phyloP scores from a whole-genome alignment of 2,888 invertebrate species.

The Cephus pygmeus region DNA sequence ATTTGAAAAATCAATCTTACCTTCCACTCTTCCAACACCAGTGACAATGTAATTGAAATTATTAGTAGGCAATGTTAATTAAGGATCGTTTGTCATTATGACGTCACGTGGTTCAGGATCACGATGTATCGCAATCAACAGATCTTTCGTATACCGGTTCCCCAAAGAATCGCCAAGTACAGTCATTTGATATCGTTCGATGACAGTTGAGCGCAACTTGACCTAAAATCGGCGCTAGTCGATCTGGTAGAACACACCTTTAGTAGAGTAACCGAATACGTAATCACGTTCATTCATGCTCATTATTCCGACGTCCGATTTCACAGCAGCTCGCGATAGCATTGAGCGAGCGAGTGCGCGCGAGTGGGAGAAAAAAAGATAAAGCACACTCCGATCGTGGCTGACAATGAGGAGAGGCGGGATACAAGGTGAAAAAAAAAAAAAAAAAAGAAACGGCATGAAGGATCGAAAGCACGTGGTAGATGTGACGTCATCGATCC shows the following conservation, averaged over 20 bases:
- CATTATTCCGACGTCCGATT: slow-evolving; percentile 1
- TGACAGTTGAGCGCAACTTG: not conserved
- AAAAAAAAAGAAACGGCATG: not conserved
- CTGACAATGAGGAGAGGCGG: not conserved
- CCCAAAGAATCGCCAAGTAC: not conserved
- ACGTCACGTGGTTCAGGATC: not conserved
- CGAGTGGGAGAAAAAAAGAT: not conserved
- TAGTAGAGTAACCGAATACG: slow-evolving; percentile 1
- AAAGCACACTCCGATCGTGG: not conserved
- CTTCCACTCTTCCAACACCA: not conserved
- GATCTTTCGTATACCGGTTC: not conserved
- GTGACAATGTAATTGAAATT: not conserved
- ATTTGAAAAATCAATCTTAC: not conserved
- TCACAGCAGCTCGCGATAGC: not conserved
- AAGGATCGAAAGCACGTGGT: not conserved
- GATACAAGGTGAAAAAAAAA: not conserved
- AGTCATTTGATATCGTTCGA: not conserved
- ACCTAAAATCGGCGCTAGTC: not conserved
- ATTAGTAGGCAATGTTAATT: not conserved
- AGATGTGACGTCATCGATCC: slow-evolving; percentile 3
- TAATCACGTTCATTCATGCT: slow-evolving; percentile 5
- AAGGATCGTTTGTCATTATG: not conserved
- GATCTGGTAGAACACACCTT: not conserved
- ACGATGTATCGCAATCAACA: not conserved
- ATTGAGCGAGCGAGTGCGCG: not conserved